Percentiles rank a stretch among this genome's conserved stretches.
These are phyloP conservation scores for Dermolepida albohirtum DNA, from an alignment of 2,888 invertebrate species.

Conservation along the genomic window DNA sequence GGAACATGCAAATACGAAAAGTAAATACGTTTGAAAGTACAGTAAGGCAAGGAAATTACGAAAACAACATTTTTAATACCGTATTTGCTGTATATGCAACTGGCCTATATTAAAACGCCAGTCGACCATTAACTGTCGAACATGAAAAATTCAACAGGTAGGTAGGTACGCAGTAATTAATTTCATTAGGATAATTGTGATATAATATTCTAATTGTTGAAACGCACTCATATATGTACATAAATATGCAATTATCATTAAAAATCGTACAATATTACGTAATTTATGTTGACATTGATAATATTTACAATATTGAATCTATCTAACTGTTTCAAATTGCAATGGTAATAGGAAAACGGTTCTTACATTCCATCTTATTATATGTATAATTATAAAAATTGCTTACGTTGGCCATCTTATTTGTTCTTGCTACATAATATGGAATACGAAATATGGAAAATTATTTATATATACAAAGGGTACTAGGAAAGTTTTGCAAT, in stretches of 20 bases:
- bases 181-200: too few species aligned
- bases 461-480: too few species aligned
- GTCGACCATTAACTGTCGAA: neutral
- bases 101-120: slow-evolving; percentile 15
- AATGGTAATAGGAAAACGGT: slow-evolving; percentile 8
- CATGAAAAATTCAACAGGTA: neutral
- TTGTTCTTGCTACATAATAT: slow-evolving; percentile 6
- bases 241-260: neutral
- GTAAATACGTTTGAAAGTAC: slow-evolving; percentile 19
- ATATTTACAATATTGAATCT: slow-evolving; percentile 5
- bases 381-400: slow-evolving; percentile 18
- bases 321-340: slow-evolving; percentile 23
- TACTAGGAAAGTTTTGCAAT: too few species aligned
- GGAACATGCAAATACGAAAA: slow-evolving; percentile 7
- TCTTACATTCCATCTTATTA: slow-evolving; percentile 14
- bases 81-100: neutral
- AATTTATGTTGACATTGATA: slow-evolving; percentile 28
- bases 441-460: too few species aligned
- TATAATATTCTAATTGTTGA: neutral
- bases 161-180: too few species aligned
- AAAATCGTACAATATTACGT: slow-evolving; percentile 3
- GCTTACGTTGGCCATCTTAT: slow-evolving; percentile 9
- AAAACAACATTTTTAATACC: slow-evolving; percentile 13
- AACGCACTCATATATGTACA: neutral
- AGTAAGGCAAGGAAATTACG: slow-evolving; percentile 28